Percentiles rank a stretch among this genome's conserved stretches.
Evolutionary conservation across 2,888 invertebrate genomes (phyloP).

Genomic region (Drosophila meridiana): DNA sequence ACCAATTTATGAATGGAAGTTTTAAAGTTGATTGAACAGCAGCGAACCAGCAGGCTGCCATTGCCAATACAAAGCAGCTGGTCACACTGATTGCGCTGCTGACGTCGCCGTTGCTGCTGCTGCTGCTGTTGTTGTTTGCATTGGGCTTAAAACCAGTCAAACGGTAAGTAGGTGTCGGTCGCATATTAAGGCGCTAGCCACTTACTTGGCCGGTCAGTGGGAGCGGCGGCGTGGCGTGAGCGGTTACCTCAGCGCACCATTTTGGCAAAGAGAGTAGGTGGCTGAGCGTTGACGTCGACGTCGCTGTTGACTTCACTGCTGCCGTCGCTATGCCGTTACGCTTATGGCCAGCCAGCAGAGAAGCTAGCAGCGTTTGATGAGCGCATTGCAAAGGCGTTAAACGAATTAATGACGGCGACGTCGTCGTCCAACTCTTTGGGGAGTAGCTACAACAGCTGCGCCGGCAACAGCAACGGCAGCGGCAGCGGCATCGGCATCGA

Average conservation of each 20-base stretch:
- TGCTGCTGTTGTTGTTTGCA: conserved; percentile 59
- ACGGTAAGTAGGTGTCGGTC: conserved; percentile 79
- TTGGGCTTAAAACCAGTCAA: conserved; percentile 73
- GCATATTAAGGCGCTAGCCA: conserved; percentile 66
- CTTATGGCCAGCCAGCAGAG: conserved; percentile 51
- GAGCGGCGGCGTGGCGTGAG: conserved; percentile 54
- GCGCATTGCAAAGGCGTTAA: conserved; percentile 65
- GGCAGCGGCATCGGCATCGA: conserved; percentile 13
- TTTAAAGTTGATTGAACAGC: conserved; percentile 58
- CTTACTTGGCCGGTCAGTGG: conserved; percentile 48
- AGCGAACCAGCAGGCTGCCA: conserved; percentile 19
- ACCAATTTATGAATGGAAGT: conserved; percentile 71
- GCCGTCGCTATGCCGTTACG: conserved; percentile 37
- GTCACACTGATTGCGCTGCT: conserved; percentile 31
- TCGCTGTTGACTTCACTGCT: conserved; percentile 7
- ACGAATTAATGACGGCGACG: conserved; percentile 33
- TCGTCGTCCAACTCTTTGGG: conserved; percentile 35
- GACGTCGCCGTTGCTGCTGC: conserved; percentile 15
- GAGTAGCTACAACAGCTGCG: conserved; percentile 33
- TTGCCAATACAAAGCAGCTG: conserved; percentile 29
- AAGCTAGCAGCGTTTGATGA: conserved; percentile 61
- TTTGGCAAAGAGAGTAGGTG: conserved; percentile 81
- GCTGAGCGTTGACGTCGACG: conserved; percentile 38
- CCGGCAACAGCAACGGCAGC: neutral
- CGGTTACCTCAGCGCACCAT: conserved; percentile 80